phyloP scores from a whole-genome alignment of 1,140 invertebrate species.

The Phenacoccus solenopsis region DNA sequence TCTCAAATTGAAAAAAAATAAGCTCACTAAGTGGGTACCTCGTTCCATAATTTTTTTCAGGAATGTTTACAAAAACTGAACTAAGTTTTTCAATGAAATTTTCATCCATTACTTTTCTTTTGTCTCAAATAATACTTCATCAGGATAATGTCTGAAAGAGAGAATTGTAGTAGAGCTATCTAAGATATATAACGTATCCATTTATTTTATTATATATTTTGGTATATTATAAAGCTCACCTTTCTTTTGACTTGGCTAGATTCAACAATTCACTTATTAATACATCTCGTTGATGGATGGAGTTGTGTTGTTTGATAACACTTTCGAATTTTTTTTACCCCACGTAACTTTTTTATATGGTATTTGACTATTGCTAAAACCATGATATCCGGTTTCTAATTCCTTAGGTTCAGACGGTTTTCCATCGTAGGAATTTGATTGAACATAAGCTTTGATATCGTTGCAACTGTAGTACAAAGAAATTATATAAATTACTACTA shows the following conservation, averaged over 20 bases:
- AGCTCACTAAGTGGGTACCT: not conserved
- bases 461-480: not conserved
- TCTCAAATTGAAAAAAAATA: too few species aligned
- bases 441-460: not conserved
- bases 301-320: not conserved
- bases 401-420: not conserved
- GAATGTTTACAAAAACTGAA: not conserved
- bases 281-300: not conserved
- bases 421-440: not conserved
- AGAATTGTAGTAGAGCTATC: not conserved
- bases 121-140: not conserved
- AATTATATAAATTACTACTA: not conserved
- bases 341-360: not conserved
- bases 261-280: not conserved
- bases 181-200: too few species aligned
- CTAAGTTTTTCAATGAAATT: not conserved
- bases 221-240: too few species aligned
- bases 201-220: too few species aligned
- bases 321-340: not conserved
- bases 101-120: not conserved
- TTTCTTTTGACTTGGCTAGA: not conserved
- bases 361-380: not conserved
- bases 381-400: not conserved
- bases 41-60: not conserved
- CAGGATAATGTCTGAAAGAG: not conserved